A percentile compares a stretch with the other conserved stretches of the same genome.
Evolutionary conservation across 2,113 vertebrate species (phyloP).

Genomic region (Procapra przewalskii): DNA sequence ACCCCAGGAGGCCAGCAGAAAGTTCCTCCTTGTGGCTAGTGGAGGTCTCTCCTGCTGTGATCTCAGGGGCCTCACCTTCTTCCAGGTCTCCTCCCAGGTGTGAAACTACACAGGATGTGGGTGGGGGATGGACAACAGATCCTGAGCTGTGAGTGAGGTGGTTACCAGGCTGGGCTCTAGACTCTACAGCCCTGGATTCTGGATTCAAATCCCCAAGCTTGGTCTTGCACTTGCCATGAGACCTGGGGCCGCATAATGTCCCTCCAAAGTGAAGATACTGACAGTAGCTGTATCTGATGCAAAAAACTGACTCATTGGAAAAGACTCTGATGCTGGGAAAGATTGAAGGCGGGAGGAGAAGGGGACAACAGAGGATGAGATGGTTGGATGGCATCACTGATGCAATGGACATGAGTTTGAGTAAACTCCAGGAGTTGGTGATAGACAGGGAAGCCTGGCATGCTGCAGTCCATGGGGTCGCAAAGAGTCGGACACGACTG

Average conservation of each 20-base stretch:
- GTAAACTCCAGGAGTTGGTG: not conserved
- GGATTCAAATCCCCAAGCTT: not conserved
- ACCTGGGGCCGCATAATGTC: not conserved
- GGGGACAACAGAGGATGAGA: not conserved
- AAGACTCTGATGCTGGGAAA: not conserved
- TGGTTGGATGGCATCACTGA: not conserved
- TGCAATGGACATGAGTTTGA: not conserved
- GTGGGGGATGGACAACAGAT: not conserved
- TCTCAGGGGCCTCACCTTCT: not conserved
- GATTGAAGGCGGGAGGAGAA: not conserved
- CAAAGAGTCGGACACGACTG: accelerated
- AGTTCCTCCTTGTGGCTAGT: not conserved
- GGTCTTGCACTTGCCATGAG: not conserved
- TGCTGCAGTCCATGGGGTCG: not conserved
- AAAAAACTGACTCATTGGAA: not conserved
- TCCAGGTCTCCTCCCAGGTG: not conserved
- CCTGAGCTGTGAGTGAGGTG: too few relatives aligned
- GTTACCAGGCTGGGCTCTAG: not conserved
- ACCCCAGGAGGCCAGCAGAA: not conserved
- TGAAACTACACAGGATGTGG: not conserved
- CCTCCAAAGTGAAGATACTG: not conserved
- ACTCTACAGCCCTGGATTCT: not conserved
- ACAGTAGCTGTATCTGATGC: not conserved
- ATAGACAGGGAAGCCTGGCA: not conserved
- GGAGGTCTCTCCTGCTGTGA: not conserved